Conservation (phyloP, 2,113 vertebrate genomes). For the Ochotona princeps region DNA sequence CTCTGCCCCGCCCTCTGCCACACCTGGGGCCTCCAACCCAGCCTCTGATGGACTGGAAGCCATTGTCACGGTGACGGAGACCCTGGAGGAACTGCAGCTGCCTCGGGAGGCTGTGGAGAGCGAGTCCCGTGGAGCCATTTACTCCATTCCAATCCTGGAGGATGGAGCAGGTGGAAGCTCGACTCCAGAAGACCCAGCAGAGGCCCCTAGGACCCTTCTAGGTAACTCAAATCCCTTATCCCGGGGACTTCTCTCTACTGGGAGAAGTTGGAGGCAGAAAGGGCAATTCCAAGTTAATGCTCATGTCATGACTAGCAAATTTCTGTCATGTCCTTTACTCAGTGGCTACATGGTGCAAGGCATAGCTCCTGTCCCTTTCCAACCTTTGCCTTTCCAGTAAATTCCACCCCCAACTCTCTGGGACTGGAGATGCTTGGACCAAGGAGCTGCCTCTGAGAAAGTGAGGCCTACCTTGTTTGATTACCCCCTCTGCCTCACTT, state of each 20-base stretch:
- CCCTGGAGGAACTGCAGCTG: slow-evolving; percentile 86
- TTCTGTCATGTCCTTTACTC: background rate
- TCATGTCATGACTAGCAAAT: background rate
- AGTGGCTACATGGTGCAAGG: slow-evolving; percentile 21
- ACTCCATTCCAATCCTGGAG: slow-evolving; percentile 86
- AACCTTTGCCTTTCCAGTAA: slow-evolving; percentile 34
- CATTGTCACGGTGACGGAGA: slow-evolving; percentile 88
- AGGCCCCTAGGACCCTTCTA: slow-evolving; percentile 59
- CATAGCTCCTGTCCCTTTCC: slow-evolving; percentile 54
- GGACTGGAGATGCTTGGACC: background rate
- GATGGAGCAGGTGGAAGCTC: slow-evolving; percentile 73
- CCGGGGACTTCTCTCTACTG: background rate
- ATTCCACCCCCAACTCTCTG: background rate
- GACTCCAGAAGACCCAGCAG: slow-evolving; percentile 72
- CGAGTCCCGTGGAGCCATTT: slow-evolving; percentile 90
- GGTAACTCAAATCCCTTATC: slow-evolving; percentile 36
- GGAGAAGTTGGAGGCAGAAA: slow-evolving; percentile 73
- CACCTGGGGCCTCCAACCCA: slow-evolving; percentile 43
- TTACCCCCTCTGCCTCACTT: background rate
- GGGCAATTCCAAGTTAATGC: background rate
- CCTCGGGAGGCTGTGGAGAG: slow-evolving; percentile 82
- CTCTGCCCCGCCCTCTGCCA: slow-evolving; percentile 57
- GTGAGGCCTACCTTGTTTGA: background rate
- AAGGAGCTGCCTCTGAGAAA: background rate
- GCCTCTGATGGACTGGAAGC: slow-evolving; percentile 68